Conservation (phyloP, 2,113 vertebrate genomes). For the Corvus moneduloides region DNA sequence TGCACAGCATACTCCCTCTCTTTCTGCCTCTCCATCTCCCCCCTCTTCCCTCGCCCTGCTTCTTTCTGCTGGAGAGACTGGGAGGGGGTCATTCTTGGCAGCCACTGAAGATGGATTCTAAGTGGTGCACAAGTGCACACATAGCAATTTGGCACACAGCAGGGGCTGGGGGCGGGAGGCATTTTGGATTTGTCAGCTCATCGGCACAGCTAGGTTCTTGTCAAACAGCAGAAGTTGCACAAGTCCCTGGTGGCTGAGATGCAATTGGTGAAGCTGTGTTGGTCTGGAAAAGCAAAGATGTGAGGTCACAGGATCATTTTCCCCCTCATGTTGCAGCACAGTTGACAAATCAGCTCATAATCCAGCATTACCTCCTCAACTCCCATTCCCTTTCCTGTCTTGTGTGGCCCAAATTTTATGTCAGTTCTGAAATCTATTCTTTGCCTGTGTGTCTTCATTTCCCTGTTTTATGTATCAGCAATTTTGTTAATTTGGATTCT, state of each 20-base stretch:
- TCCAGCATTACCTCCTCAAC: not conserved
- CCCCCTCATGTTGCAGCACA: not conserved
- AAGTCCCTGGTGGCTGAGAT: constrained; percentile 11
- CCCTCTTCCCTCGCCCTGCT: not conserved
- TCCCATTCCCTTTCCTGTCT: not conserved
- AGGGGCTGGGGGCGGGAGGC: constrained; percentile 25
- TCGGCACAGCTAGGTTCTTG: constrained; percentile 44
- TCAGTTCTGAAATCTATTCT: not conserved
- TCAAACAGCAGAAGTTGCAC: constrained; percentile 46
- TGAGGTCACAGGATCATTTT: not conserved
- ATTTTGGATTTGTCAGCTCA: constrained; percentile 61
- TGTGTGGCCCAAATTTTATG: not conserved
- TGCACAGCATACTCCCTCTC: not conserved
- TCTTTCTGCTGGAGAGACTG: not conserved
- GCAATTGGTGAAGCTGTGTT: not conserved
- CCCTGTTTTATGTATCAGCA: not conserved
- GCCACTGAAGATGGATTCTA: not conserved
- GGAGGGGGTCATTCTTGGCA: constrained; percentile 14
- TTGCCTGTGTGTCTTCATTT: not conserved
- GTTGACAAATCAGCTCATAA: not conserved
- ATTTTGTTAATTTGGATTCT: not conserved
- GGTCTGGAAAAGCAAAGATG: constrained; percentile 11
- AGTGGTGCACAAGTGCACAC: not conserved
- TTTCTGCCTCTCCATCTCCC: not conserved
- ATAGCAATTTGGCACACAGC: constrained; percentile 61